A percentile compares a stretch with the other conserved stretches of the same genome.
These are phyloP conservation scores for Ochotona princeps DNA, from an alignment of 2,113 vertebrate species.

Conservation along the genomic window DNA sequence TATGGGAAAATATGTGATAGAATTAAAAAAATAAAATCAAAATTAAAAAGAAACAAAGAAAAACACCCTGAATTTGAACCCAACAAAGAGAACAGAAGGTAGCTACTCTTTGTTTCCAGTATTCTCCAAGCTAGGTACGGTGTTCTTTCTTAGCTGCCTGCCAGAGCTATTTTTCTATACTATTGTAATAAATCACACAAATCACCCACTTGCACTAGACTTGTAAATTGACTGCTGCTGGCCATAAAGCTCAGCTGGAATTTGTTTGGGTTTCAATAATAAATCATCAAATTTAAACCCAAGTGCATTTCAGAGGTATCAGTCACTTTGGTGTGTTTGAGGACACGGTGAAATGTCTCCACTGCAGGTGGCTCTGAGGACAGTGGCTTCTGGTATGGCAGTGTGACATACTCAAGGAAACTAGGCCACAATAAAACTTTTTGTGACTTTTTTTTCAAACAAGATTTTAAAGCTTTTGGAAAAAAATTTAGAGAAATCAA, in stretches of 20 bases:
- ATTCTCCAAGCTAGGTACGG: neutral
- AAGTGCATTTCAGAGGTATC: neutral
- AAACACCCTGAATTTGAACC: slow-evolving; percentile 13
- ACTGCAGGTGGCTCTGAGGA: neutral
- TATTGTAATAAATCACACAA: neutral
- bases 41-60: no score
- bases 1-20: no score
- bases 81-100: neutral
- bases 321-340: neutral
- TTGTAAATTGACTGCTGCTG: neutral
- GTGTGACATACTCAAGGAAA: neutral
- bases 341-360: neutral
- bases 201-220: neutral
- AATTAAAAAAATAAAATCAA: no score
- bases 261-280: neutral
- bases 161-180: neutral
- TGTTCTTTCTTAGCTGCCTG: neutral
- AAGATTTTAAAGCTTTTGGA: neutral
- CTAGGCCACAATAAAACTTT: no score
- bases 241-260: neutral
- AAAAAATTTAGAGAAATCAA: neutral
- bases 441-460: neutral
- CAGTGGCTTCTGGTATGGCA: neutral
- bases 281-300: neutral
- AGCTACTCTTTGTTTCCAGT: neutral